Evolutionary conservation across 2,797 vertebrate genomes (phyloP).

Genomic region (Numenius phaeopus): DNA sequence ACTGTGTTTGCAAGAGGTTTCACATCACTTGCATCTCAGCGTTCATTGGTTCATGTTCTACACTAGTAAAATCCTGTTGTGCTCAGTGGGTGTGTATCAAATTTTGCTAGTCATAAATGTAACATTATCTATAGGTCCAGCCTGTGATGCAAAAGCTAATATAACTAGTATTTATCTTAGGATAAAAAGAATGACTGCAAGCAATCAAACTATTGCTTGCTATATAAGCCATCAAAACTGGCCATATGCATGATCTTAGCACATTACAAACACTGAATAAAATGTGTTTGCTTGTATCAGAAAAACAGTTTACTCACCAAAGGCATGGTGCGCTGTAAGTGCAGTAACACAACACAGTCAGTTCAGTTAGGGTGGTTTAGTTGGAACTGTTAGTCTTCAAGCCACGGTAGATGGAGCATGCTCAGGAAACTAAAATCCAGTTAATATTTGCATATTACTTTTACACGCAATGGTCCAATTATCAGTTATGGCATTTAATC

Average conservation of each 20-base stretch:
- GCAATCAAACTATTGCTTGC: neutral
- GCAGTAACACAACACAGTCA: neutral
- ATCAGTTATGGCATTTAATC: neutral
- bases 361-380: neutral
- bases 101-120: neutral
- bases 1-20: neutral
- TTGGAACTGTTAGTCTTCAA: neutral
- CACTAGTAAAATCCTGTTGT: neutral
- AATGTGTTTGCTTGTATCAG: neutral
- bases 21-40: neutral
- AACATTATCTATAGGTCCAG: neutral
- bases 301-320: neutral
- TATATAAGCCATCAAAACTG: neutral
- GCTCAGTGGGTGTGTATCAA: neutral
- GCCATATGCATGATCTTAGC: neutral
- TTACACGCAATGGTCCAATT: neutral
- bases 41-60: neutral
- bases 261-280: neutral
- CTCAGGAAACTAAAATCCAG: neutral
- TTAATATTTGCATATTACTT: neutral
- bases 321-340: neutral
- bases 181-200: neutral
- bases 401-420: rapidly evolving
- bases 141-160: neutral
- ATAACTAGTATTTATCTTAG: neutral